Evolutionary conservation across 2,797 vertebrate species (phyloP).

Genomic region (Crossoptilon crossoptilon): DNA sequence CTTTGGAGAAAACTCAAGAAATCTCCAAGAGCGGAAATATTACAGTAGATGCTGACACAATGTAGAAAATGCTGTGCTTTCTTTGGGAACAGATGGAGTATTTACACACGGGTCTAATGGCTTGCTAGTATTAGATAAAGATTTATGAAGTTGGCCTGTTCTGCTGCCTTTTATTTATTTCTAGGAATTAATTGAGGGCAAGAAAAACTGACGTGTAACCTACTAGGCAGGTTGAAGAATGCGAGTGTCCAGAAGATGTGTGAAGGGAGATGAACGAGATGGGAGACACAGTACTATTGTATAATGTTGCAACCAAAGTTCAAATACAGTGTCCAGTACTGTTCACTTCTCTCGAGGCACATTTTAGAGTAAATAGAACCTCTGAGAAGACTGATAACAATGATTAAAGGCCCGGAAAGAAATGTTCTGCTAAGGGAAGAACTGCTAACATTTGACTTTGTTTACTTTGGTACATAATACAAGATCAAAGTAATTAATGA

Average conservation of each 20-base stretch:
- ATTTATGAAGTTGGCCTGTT: constrained; percentile 57
- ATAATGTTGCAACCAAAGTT: neutral
- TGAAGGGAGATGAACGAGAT: neutral
- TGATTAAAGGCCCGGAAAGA: neutral
- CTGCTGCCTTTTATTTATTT: constrained; percentile 43
- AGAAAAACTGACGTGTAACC: constrained; percentile 40
- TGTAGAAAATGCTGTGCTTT: constrained; percentile 76
- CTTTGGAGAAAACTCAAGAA: constrained; percentile 69
- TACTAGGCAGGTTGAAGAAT: constrained; percentile 13
- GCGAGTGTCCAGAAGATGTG: neutral
- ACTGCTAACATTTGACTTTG: neutral
- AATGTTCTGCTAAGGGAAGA: neutral
- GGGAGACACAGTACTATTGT: neutral
- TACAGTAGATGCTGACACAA: constrained; percentile 62
- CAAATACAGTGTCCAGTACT: neutral
- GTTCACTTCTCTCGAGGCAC: neutral
- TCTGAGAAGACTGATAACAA: neutral
- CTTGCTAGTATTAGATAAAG: constrained; percentile 64
- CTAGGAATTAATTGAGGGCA: constrained; percentile 60
- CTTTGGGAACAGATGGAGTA: constrained; percentile 78
- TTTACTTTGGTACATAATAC: neutral
- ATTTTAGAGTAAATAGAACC: neutral
- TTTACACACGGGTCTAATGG: constrained; percentile 64
- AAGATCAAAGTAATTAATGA: neutral
- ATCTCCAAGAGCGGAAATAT: constrained; percentile 60